phyloP scores from a whole-genome alignment of 2,797 vertebrate species.

The Muraenolepis orangiensis region DNA sequence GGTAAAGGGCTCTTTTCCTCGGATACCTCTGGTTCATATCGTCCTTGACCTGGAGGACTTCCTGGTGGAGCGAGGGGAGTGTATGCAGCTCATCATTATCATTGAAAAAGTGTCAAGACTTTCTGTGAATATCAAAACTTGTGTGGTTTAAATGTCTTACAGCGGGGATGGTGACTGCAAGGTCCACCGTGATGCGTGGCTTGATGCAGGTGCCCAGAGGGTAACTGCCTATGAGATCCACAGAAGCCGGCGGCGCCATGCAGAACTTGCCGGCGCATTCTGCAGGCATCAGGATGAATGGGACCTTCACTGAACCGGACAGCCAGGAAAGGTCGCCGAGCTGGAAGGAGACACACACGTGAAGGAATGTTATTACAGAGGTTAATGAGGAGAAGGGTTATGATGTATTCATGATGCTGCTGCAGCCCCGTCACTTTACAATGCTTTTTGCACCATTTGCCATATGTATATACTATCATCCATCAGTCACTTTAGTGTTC shows the following conservation, averaged over 20 bases:
- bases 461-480: too few relatives aligned
- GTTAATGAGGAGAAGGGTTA: too few relatives aligned
- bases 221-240: slow-evolving; percentile 93
- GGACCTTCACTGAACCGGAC: slow-evolving; percentile 77
- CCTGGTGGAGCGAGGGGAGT: slow-evolving; percentile 36
- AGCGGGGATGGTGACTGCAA: slow-evolving; percentile 85
- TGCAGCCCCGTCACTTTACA: too few relatives aligned
- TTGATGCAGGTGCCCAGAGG: slow-evolving; percentile 87
- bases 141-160: slow-evolving; percentile 66
- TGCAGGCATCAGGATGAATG: slow-evolving; percentile 83
- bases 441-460: too few relatives aligned
- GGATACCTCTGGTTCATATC: slow-evolving; percentile 91
- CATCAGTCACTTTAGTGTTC: too few relatives aligned
- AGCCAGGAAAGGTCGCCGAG: slow-evolving; percentile 86
- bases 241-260: slow-evolving; percentile 80
- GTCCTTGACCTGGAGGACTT: slow-evolving; percentile 80
- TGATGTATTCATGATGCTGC: too few relatives aligned
- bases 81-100: background rate
- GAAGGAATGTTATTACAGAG: background rate
- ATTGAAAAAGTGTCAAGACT: too few relatives aligned
- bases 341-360: slow-evolving; percentile 58
- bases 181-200: slow-evolving; percentile 83
- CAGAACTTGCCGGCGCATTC: slow-evolving; percentile 84
- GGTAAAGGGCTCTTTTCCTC: slow-evolving; percentile 89
- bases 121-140: background rate